A percentile compares a stretch with the other conserved stretches of the same genome.
phyloP scores from a whole-genome alignment of 2,113 vertebrate genomes.

The Tyrannus savana region DNA sequence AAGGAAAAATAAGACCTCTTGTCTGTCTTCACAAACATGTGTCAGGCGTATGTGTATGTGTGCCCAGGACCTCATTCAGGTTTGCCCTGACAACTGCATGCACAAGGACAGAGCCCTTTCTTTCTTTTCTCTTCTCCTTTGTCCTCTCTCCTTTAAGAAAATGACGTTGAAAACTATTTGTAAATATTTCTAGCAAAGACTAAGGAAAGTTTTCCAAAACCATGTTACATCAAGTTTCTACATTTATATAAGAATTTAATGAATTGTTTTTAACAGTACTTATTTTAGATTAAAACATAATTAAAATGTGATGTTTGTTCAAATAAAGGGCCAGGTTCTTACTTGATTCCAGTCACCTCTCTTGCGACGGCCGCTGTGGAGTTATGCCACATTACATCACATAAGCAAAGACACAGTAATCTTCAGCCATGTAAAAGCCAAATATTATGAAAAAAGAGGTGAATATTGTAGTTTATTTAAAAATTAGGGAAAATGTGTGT shows the following conservation, averaged over 20 bases:
- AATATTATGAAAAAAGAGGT: not conserved
- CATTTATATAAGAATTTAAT: not conserved
- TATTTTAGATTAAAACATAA: not conserved
- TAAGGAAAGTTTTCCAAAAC: not conserved
- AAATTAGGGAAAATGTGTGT: not conserved
- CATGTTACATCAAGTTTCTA: not conserved
- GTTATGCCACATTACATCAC: not conserved
- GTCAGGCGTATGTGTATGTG: not conserved
- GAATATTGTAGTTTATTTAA: not conserved
- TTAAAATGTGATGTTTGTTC: not conserved
- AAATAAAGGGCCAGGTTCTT: not conserved
- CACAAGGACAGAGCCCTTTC: not conserved
- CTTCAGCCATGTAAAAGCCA: not conserved
- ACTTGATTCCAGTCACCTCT: not conserved
- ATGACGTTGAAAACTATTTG: not conserved
- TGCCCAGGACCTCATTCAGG: not conserved
- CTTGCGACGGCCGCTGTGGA: not conserved
- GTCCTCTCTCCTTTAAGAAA: not conserved
- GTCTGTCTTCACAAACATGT: not conserved
- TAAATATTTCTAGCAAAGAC: not conserved
- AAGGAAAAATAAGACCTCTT: not conserved
- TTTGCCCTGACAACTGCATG: rapidly evolving
- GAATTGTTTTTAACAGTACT: not conserved
- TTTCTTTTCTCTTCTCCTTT: not conserved
- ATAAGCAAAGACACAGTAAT: not conserved